Base-by-base conservation (phyloP, 2,797 vertebrate species). In the Gymnoscopelus braueri region DNA sequence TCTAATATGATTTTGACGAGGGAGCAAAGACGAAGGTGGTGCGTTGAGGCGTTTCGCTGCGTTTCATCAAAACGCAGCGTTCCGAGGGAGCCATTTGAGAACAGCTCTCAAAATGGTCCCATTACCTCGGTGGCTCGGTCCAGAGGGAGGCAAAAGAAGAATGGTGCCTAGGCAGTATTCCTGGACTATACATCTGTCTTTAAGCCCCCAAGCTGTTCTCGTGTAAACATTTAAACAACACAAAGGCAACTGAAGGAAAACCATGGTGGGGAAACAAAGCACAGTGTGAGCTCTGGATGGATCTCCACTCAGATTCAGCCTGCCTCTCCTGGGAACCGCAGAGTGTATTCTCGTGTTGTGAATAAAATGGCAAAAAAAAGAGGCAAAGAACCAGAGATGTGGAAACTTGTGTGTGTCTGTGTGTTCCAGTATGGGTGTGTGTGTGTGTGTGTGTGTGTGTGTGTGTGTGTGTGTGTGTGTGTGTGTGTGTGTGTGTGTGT, bases 221-320 rank as follows among this genome's bases (percentile, higher is more conserved):
- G 82, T 93, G 91, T 94, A 92, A 94, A 94, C 94, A 93, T 94
- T 93, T 92, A 89, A 92, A 91, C 89, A 91, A 85, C 87, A 91
- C 90, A 92, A 92, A 91, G 78, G 83, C 85, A 89, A 91, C 85
- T 90, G 81, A 86, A 89, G 79, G 82, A 88, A 91, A 89, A 89
- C 79, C 67, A 85, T 77, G 82, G 76, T 54, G 77, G 81, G 9
- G 84, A 90, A 91, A 93, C 90, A 91, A 92, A 84, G 86, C 88
- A 86, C 86, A 88, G 92, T 87, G 88, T 75, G 80, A 79, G 73
- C 83, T 71, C 65, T 78, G 87, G 88, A 88, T 78, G 87, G 88
- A 88, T 89, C 88, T 88, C 71, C 77, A 75, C 87, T 89, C 89
- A 88, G 87, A 90, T 93, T 91, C 90, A 83, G 87, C 75, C 5